Conservation (phyloP, 2,113 vertebrate species). For the Equus przewalskii region DNA sequence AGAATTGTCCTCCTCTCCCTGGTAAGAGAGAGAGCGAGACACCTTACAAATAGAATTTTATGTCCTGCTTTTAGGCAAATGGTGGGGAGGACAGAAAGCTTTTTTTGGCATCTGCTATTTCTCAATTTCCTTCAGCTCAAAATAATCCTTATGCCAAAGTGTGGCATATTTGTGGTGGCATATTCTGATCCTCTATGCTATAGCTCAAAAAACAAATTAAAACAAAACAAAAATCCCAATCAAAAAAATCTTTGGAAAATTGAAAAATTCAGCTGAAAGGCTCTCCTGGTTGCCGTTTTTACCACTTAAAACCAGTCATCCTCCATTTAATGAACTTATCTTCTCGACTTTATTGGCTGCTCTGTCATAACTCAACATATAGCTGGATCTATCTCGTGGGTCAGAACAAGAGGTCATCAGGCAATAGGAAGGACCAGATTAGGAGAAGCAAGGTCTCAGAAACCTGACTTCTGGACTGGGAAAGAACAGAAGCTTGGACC, state of each 20-base stretch:
- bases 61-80: not conserved
- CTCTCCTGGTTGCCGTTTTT: not conserved
- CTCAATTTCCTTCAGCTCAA: not conserved
- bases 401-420: not conserved
- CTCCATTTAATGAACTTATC: not conserved
- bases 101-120: not conserved
- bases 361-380: not conserved
- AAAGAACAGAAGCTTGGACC: conserved; percentile 13
- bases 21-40: not conserved
- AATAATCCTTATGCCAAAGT: not conserved
- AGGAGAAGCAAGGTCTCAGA: not conserved
- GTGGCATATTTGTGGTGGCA: not conserved
- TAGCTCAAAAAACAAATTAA: not conserved
- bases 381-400: not conserved
- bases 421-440: not conserved
- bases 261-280: not conserved
- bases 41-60: not conserved
- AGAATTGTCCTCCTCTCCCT: not conserved
- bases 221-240: not conserved
- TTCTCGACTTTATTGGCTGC: not conserved
- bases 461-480: not conserved
- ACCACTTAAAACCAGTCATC: not conserved
- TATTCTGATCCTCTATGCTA: not conserved
- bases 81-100: not conserved
- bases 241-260: not conserved